Conservation (phyloP, 2,113 vertebrate species). For the Hyperopisus bebe region DNA sequence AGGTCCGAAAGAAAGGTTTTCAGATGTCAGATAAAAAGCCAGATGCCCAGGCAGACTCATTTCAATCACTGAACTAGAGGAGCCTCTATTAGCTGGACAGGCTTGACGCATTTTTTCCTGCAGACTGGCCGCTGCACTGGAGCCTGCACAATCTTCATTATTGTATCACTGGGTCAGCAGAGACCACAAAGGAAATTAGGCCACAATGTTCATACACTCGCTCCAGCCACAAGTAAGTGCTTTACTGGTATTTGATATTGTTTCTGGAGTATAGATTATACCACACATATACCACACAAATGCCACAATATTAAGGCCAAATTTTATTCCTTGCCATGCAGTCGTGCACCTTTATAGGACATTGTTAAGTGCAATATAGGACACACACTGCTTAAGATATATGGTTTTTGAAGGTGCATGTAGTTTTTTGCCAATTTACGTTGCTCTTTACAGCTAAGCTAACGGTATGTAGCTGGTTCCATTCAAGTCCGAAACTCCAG, state of each 20-base stretch:
- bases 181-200: background rate
- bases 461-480: background rate
- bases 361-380: background rate
- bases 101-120: background rate
- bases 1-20: background rate
- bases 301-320: background rate
- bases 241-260: background rate
- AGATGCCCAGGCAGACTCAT: background rate
- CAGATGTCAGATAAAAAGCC: background rate
- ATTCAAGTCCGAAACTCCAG: background rate
- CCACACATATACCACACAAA: background rate
- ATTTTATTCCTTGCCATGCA: background rate
- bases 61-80: background rate
- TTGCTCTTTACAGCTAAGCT: background rate
- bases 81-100: background rate
- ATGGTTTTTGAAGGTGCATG: background rate
- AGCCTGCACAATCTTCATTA: background rate
- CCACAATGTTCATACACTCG: background rate
- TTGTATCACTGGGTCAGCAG: background rate
- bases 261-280: background rate
- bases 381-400: background rate
- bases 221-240: background rate
- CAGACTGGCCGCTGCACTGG: background rate
- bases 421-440: background rate
- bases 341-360: background rate